These are phyloP conservation scores for Kryphioiulus occultus DNA, from an alignment of 2,888 invertebrate species.

Conservation along the genomic window DNA sequence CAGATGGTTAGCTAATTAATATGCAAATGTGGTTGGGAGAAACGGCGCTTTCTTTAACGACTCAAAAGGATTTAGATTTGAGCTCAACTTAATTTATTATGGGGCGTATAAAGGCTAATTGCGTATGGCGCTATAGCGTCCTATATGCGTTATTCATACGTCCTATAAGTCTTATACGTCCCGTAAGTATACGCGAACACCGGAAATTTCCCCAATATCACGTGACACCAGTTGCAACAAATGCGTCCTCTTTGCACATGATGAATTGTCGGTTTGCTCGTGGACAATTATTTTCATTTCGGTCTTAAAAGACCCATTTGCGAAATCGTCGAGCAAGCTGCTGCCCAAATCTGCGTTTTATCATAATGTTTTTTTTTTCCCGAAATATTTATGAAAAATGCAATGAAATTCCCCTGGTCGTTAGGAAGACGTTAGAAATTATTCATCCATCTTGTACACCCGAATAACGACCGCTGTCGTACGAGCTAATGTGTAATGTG, in stretches of 20 bases:
- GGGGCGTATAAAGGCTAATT: neutral
- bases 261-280: conserved; percentile 31
- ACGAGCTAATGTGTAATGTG: neutral
- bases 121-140: neutral
- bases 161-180: neutral
- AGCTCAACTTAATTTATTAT: conserved; percentile 1
- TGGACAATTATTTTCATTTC: conserved; percentile 9
- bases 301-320: neutral
- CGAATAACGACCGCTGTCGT: neutral
- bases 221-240: conserved; percentile 29
- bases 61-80: neutral
- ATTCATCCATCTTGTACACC: neutral
- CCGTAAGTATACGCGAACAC: too few species aligned
- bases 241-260: neutral
- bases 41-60: conserved; percentile 18
- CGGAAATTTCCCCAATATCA: neutral
- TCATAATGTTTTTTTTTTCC: neutral
- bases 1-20: conserved; percentile 39
- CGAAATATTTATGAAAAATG: neutral
- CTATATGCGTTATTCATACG: neutral
- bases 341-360: neutral
- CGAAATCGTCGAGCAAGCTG: conserved; percentile 33
- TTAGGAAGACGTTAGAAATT: neutral
- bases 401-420: neutral
- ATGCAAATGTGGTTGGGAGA: neutral